Evolutionary conservation across 1,140 invertebrate genomes (phyloP).

Genomic region (Panulirus ornatus): DNA sequence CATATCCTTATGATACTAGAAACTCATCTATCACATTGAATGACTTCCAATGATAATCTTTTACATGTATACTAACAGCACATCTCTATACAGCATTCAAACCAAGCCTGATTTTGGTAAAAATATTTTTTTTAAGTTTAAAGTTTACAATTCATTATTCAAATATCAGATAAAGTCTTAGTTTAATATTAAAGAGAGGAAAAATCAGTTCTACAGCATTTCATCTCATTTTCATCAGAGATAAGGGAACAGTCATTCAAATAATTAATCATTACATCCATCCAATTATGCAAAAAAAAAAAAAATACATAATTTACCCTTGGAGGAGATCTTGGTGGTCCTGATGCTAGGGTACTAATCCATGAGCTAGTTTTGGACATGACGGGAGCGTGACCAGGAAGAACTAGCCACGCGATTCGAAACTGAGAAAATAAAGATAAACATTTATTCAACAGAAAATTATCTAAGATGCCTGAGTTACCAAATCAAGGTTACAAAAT

Average conservation of each 20-base stretch:
- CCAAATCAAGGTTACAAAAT: not conserved
- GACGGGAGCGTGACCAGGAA: slow-evolving; percentile 84
- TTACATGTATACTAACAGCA: too few species aligned
- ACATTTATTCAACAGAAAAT: not conserved
- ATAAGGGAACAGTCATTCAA: too few species aligned
- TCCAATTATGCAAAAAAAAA: too few species aligned
- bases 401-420: slow-evolving; percentile 86
- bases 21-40: not conserved
- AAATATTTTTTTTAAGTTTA: too few species aligned
- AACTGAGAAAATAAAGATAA: slow-evolving; percentile 82
- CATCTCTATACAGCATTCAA: too few species aligned
- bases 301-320: slow-evolving; percentile 73
- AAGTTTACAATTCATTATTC: too few species aligned
- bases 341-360: slow-evolving; percentile 87
- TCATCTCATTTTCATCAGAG: too few species aligned
- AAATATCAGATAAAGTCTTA: not conserved
- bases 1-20: too few species aligned
- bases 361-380: slow-evolving; percentile 88
- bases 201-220: not conserved
- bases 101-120: too few species aligned
- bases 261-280: too few species aligned
- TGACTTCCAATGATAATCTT: too few species aligned
- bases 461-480: not conserved
- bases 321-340: slow-evolving; percentile 86
- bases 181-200: not conserved